These are phyloP conservation scores for Plagodis dolabraria DNA, from an alignment of 2,888 invertebrate species.

Conservation along the genomic window DNA sequence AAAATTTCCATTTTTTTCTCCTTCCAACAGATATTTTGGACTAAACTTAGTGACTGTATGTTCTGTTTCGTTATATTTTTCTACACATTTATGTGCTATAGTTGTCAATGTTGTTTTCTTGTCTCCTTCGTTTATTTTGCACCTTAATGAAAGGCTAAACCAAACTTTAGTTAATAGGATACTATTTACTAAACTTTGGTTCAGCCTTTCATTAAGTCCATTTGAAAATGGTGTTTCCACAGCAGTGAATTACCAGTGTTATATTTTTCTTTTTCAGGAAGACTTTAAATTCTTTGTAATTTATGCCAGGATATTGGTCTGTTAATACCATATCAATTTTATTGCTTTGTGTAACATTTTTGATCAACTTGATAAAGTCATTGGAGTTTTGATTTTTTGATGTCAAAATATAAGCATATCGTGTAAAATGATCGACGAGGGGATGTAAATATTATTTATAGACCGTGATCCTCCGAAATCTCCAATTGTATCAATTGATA, in stretches of 20 bases:
- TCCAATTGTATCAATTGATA: neutral
- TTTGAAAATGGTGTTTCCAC: neutral
- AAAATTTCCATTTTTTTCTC: slow-evolving; percentile 15
- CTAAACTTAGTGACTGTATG: slow-evolving; percentile 44
- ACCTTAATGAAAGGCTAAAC: slow-evolving; percentile 46
- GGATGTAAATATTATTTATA: neutral
- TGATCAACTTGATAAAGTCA: neutral
- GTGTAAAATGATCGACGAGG: neutral
- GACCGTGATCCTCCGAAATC: neutral
- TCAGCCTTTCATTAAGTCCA: neutral
- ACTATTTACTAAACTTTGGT: neutral
- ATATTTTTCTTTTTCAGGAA: neutral
- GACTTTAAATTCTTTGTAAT: neutral
- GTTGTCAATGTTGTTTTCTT: slow-evolving; percentile 46
- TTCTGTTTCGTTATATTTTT: slow-evolving; percentile 43
- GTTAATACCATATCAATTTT: neutral
- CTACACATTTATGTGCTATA: slow-evolving; percentile 43
- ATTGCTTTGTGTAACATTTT: neutral
- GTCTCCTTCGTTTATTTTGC: slow-evolving; percentile 41
- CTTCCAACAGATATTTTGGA: slow-evolving; percentile 42
- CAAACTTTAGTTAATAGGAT: too few relatives aligned
- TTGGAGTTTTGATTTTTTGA: neutral
- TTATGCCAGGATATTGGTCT: neutral
- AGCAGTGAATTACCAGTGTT: neutral
- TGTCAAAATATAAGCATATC: neutral